Evolutionary conservation across 2,888 invertebrate species (phyloP).

Genomic region (Drosophila neotestacea): DNA sequence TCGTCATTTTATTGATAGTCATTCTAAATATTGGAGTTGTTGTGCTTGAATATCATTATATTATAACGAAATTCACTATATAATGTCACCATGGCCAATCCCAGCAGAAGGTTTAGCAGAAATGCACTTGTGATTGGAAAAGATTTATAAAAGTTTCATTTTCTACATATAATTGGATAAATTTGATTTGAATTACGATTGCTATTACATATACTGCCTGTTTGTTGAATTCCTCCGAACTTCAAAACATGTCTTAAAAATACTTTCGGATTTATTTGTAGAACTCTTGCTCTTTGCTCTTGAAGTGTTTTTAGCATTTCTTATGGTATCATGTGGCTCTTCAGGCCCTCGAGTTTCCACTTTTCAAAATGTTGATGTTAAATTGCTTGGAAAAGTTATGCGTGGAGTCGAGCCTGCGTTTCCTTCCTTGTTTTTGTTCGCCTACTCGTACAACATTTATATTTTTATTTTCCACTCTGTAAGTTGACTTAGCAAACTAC

Average conservation of each 20-base stretch:
- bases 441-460: slow-evolving; percentile 31
- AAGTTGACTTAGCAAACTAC: slow-evolving; percentile 75
- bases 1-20: too few relatives aligned
- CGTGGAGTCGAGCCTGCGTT: slow-evolving; percentile 15
- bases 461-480: slow-evolving; percentile 45
- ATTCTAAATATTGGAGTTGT: too few relatives aligned
- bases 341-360: slow-evolving; percentile 17
- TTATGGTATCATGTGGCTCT: slow-evolving; percentile 21
- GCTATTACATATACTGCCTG: too few relatives aligned
- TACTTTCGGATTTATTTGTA: slow-evolving; percentile 16
- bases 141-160: too few relatives aligned
- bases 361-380: slow-evolving; percentile 55
- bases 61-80: too few relatives aligned
- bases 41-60: too few relatives aligned
- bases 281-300: not conserved
- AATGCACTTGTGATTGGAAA: too few relatives aligned
- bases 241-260: slow-evolving; percentile 1
- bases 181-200: too few relatives aligned
- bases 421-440: slow-evolving; percentile 10
- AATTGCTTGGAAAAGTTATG: slow-evolving; percentile 77
- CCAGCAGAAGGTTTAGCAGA: too few relatives aligned
- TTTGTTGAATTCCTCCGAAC: not conserved
- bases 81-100: too few relatives aligned
- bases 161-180: too few relatives aligned
- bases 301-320: slow-evolving; percentile 19